Conservation (phyloP, 1,140 invertebrate species). For the Lordiphosa stackelbergi region DNA sequence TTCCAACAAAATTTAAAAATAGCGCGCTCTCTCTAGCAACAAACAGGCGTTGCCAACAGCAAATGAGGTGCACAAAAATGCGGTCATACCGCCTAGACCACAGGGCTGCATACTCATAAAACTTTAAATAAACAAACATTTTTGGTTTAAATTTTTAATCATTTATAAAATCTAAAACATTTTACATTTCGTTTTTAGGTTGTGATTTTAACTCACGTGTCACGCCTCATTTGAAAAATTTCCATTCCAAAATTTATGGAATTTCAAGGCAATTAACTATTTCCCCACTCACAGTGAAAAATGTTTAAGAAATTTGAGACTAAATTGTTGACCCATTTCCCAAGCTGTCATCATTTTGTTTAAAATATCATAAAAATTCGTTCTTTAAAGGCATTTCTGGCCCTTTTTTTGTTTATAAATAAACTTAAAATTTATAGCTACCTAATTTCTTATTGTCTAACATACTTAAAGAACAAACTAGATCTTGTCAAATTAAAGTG, state of each 20-base stretch:
- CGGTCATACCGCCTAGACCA: too few relatives aligned
- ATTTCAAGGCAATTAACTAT: conserved; percentile 22
- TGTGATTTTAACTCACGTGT: too few relatives aligned
- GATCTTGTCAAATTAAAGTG: conserved; percentile 6
- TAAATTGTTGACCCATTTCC: conserved; percentile 37
- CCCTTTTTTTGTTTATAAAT: conserved; percentile 24
- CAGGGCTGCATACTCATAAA: too few relatives aligned
- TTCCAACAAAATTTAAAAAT: conserved; percentile 63
- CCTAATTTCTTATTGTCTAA: not conserved
- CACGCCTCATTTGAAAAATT: conserved; percentile 15
- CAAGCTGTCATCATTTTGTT: conserved; percentile 28
- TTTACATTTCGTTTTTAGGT: too few relatives aligned
- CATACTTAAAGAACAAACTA: too few relatives aligned
- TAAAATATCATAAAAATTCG: conserved; percentile 8
- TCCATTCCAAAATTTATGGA: conserved; percentile 28
- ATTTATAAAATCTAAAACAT: too few relatives aligned
- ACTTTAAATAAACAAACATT: too few relatives aligned
- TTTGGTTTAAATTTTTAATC: too few relatives aligned
- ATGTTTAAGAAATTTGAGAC: conserved; percentile 39
- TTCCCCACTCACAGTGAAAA: conserved; percentile 25
- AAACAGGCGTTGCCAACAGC: conserved; percentile 53
- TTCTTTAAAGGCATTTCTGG: conserved; percentile 58
- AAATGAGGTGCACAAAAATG: conserved; percentile 1
- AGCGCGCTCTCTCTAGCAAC: conserved; percentile 36
- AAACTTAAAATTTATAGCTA: conserved; percentile 1